phyloP scores from a whole-genome alignment of 2,888 invertebrate species.

The Danaus chrysippus region DNA sequence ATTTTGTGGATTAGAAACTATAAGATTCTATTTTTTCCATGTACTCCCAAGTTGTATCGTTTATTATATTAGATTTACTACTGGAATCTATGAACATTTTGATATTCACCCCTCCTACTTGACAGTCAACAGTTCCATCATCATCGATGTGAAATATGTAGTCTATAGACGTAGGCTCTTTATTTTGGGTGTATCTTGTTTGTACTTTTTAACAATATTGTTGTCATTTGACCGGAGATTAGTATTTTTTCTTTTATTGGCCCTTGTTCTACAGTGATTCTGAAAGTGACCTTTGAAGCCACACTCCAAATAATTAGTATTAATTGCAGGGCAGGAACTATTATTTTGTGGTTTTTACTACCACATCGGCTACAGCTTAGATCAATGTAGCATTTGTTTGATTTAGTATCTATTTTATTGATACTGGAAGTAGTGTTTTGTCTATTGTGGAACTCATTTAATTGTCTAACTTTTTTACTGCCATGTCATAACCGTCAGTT shows the following conservation, averaged over 20 bases:
- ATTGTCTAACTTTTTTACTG: neutral
- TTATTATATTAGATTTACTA: conserved; percentile 10
- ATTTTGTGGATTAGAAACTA: conserved; percentile 7
- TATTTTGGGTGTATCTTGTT: conserved; percentile 28
- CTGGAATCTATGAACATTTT: conserved; percentile 12
- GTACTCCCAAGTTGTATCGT: conserved; percentile 8
- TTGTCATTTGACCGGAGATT: neutral
- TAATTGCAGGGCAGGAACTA: conserved; percentile 15
- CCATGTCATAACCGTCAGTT: neutral
- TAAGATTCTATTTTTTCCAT: conserved; percentile 8
- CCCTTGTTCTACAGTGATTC: conserved; percentile 12
- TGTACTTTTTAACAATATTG: conserved; percentile 11
- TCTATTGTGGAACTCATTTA: neutral
- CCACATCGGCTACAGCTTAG: conserved; percentile 11
- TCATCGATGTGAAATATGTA: conserved; percentile 11
- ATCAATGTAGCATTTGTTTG: conserved; percentile 19
- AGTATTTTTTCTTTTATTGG: conserved; percentile 12
- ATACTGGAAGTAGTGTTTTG: neutral
- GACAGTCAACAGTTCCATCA: conserved; percentile 7
- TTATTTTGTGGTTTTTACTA: conserved; percentile 17
- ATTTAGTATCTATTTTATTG: conserved; percentile 23
- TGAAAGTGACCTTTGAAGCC: conserved; percentile 13
- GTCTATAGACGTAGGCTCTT: conserved; percentile 3
- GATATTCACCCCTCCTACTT: conserved; percentile 8
- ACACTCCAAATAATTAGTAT: conserved; percentile 13